Conservation (phyloP, 2,888 invertebrate genomes). For the Tridacna gigas region DNA sequence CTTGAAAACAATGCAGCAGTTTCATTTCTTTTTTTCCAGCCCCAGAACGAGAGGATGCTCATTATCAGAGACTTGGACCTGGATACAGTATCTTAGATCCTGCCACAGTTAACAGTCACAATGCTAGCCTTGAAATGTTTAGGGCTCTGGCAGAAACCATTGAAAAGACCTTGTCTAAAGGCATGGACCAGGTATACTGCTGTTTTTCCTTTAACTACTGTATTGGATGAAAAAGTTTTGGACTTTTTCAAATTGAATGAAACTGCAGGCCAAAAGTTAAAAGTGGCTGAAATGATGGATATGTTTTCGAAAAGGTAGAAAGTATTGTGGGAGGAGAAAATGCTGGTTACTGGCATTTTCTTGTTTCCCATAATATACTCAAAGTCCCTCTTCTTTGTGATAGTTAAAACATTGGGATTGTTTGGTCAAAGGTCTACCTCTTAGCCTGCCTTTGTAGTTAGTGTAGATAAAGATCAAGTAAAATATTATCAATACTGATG, state of each 20-base stretch:
- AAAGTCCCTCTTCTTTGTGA: too few species aligned
- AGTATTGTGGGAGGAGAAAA: neutral
- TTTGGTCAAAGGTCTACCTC: too few species aligned
- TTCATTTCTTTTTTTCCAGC: neutral
- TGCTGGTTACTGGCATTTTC: neutral
- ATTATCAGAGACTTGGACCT: conserved; percentile 77
- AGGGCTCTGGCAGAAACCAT: conserved; percentile 73
- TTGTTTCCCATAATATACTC: neutral
- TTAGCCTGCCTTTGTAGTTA: too few species aligned
- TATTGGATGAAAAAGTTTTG: neutral
- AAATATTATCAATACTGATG: too few species aligned
- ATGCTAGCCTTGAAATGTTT: conserved; percentile 70
- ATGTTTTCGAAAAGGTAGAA: neutral
- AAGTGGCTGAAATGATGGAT: too few species aligned
- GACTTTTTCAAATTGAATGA: too few species aligned
- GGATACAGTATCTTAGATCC: conserved; percentile 78
- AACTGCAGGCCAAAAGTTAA: too few species aligned
- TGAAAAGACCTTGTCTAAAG: conserved; percentile 67
- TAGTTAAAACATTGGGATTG: too few species aligned
- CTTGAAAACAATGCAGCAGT: too few species aligned
- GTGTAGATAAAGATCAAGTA: neutral
- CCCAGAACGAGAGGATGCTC: conserved; percentile 7
- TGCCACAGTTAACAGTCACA: conserved; percentile 63
- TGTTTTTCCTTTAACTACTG: neutral
- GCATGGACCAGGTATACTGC: conserved; percentile 44